phyloP scores from a whole-genome alignment of 2,888 invertebrate species.

The Synergus itoensis region DNA sequence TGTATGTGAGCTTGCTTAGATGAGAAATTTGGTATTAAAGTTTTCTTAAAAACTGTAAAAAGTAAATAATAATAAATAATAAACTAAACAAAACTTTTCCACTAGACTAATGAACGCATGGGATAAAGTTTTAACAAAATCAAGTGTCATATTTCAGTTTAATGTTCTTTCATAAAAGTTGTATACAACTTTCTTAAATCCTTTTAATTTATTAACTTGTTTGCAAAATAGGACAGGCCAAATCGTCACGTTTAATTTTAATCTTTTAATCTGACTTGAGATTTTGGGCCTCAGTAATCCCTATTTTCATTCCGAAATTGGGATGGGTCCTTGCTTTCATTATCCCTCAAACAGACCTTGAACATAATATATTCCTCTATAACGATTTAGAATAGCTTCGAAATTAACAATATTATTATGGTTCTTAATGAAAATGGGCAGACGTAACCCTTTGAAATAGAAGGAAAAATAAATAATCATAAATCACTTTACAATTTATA shows the following conservation, averaged over 20 bases:
- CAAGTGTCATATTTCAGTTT: background rate
- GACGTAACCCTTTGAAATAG: background rate
- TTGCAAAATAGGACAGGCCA: background rate
- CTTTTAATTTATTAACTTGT: too few species aligned
- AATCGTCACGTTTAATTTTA: background rate
- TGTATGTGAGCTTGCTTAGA: background rate
- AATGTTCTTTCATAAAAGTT: background rate
- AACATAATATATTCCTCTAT: too few species aligned
- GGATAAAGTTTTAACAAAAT: background rate
- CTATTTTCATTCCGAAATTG: too few species aligned
- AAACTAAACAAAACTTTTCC: background rate
- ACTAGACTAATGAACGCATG: too few species aligned
- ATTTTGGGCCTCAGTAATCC: background rate
- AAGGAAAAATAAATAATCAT: background rate
- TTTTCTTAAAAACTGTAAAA: background rate
- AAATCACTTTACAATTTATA: background rate
- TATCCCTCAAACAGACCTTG: background rate
- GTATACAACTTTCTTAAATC: too few species aligned
- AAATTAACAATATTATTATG: background rate
- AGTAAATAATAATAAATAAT: too few species aligned
- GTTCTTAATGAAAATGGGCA: conserved; percentile 4
- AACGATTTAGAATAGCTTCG: background rate
- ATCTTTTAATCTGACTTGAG: background rate
- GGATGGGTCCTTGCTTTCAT: too few species aligned
- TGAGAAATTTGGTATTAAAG: background rate